A percentile compares a stretch with the other conserved stretches of the same genome.
phyloP scores from a whole-genome alignment of 2,113 vertebrate species.

The Bettongia penicillata region DNA sequence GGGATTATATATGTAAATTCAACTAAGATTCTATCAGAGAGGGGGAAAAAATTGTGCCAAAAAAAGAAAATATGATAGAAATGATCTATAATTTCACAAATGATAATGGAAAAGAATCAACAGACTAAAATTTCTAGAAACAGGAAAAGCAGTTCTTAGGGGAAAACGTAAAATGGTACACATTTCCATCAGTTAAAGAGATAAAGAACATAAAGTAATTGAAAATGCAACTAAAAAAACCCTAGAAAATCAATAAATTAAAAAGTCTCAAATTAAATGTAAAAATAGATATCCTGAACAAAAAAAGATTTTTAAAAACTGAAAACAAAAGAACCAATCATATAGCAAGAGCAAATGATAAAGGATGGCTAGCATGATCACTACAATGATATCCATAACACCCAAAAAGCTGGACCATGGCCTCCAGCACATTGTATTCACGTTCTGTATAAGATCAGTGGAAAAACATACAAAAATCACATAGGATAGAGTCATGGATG shows the following conservation, averaged over 20 bases:
- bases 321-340: neutral
- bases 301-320: neutral
- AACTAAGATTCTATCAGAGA: neutral
- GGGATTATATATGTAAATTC: neutral
- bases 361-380: neutral
- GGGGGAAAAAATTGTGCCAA: neutral
- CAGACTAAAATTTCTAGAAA: neutral
- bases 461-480: too few relatives aligned
- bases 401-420: too few relatives aligned
- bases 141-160: neutral
- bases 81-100: neutral
- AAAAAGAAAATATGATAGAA: neutral
- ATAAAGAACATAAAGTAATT: neutral
- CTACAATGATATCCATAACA: neutral
- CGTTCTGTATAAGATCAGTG: too few relatives aligned
- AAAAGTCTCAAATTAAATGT: neutral
- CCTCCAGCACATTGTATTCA: too few relatives aligned
- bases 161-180: neutral
- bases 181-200: neutral
- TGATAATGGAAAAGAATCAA: neutral
- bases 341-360: neutral
- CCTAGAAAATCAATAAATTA: neutral
- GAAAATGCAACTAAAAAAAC: neutral
- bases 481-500: too few relatives aligned
- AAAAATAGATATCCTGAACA: neutral